Conservation (phyloP, 2,888 invertebrate species). For the Microplitis manilae region DNA sequence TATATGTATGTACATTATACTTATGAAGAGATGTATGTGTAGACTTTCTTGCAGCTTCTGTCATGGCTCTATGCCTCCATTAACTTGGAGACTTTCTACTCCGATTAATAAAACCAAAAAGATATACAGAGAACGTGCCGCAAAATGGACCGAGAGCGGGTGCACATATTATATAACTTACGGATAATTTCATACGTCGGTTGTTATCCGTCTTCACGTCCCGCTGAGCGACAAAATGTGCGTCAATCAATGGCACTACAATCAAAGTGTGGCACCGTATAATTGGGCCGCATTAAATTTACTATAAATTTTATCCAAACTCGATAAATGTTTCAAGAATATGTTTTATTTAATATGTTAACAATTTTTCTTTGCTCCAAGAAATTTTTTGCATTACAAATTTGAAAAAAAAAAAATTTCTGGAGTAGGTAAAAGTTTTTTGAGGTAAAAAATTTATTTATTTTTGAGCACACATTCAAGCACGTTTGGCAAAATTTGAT, state of each 20-base stretch:
- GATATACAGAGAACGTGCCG: no score
- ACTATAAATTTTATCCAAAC: slow-evolving; percentile 32
- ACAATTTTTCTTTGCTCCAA: no score
- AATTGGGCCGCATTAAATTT: slow-evolving; percentile 39
- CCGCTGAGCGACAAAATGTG: slow-evolving; percentile 27
- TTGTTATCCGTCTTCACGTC: not conserved
- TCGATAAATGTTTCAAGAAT: not conserved
- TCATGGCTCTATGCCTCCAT: slow-evolving; percentile 36
- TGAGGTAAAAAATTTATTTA: no score
- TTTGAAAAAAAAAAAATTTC: no score
- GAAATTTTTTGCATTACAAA: no score
- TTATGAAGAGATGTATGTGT: not conserved
- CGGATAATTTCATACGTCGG: slow-evolving; percentile 11
- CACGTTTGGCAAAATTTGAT: no score
- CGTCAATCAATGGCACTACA: slow-evolving; percentile 31
- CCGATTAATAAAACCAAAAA: no score
- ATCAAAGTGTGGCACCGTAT: slow-evolving; percentile 31
- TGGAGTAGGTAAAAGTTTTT: no score
- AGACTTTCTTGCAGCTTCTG: slow-evolving; percentile 15
- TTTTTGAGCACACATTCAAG: no score
- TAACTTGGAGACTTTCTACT: slow-evolving; percentile 26
- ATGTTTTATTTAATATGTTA: no score
- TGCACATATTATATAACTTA: slow-evolving; percentile 11
- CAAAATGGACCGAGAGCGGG: slow-evolving; percentile 10
- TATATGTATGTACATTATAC: no score